A percentile compares a stretch with the other conserved stretches of the same genome.
Conservation (phyloP, 2,113 vertebrate genomes). For the Crotalus helleri region DNA sequence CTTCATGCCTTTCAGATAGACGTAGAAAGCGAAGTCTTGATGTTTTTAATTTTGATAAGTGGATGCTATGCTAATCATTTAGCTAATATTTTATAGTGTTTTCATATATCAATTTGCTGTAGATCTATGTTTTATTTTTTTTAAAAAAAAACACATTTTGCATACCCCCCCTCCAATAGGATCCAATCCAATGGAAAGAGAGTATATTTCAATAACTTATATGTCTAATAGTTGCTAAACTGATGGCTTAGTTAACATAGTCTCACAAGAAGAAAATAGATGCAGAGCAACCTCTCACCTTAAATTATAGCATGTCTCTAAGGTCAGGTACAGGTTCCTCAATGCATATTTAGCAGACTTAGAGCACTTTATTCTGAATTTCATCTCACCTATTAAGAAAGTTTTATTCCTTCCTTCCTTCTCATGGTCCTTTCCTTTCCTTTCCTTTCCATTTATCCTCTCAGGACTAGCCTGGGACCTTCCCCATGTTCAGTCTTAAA, state of each 20-base stretch:
- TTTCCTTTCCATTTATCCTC: not conserved
- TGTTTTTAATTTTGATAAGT: not conserved
- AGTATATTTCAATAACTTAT: not conserved
- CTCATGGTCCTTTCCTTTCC: too few relatives aligned
- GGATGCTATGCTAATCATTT: not conserved
- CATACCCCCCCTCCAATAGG: not conserved
- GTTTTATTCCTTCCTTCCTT: not conserved
- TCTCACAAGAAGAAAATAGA: not conserved
- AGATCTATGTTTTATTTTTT: not conserved
- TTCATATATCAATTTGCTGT: not conserved
- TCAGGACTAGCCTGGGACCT: not conserved
- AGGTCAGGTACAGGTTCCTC: not conserved
- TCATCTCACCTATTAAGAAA: not conserved
- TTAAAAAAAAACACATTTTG: not conserved
- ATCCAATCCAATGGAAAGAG: not conserved
- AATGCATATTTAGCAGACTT: not conserved
- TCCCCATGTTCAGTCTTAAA: not conserved
- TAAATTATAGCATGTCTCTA: not conserved
- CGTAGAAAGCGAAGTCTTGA: too few relatives aligned
- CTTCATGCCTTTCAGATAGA: too few relatives aligned
- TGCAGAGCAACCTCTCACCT: not conserved
- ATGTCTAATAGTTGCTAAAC: not conserved
- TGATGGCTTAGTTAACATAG: not conserved
- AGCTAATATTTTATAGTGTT: not conserved
- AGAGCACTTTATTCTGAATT: not conserved